A percentile compares a stretch with the other conserved stretches of the same genome.
Evolutionary conservation across 1,140 invertebrate genomes (phyloP).

Genomic region (Panagrolaimus sp.): DNA sequence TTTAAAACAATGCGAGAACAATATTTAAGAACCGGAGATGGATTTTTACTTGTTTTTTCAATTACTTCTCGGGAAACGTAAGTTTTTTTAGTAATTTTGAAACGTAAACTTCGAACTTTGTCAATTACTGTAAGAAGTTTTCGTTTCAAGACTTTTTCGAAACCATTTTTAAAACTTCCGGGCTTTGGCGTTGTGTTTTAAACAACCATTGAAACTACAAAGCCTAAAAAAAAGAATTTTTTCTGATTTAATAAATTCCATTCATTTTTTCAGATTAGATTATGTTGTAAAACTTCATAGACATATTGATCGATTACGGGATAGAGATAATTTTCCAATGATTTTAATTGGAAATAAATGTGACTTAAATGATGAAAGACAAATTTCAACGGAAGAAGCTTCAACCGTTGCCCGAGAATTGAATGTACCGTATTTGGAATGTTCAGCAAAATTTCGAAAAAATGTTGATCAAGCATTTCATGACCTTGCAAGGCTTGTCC

Average conservation of each 20-base stretch:
- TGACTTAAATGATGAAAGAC: conserved; percentile 80
- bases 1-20: conserved; percentile 90
- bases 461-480: conserved; percentile 95
- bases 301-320: conserved; percentile 87
- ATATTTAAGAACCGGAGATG: conserved; percentile 91
- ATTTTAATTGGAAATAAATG: conserved; percentile 92
- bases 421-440: conserved; percentile 88
- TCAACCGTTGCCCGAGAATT: conserved; percentile 77
- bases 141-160: conserved; percentile 13
- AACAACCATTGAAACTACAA: neutral
- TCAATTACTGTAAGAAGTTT: conserved; percentile 5
- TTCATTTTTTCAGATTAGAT: conserved; percentile 70
- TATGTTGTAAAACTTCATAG: conserved; percentile 87
- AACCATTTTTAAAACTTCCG: conserved; percentile 10
- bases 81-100: conserved; percentile 39
- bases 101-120: neutral
- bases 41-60: conserved; percentile 89
- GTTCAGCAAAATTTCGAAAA: conserved; percentile 85
- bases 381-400: conserved; percentile 76
- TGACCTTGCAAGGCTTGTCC: conserved; percentile 70
- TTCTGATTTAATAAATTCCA: conserved; percentile 11
- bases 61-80: conserved; percentile 81
- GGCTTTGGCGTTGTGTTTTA: neutral
- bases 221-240: neutral
- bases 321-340: conserved; percentile 89